Percentiles rank a stretch among this genome's conserved stretches.
Conservation (phyloP, 2,113 vertebrate genomes). For the Scomber japonicus region DNA sequence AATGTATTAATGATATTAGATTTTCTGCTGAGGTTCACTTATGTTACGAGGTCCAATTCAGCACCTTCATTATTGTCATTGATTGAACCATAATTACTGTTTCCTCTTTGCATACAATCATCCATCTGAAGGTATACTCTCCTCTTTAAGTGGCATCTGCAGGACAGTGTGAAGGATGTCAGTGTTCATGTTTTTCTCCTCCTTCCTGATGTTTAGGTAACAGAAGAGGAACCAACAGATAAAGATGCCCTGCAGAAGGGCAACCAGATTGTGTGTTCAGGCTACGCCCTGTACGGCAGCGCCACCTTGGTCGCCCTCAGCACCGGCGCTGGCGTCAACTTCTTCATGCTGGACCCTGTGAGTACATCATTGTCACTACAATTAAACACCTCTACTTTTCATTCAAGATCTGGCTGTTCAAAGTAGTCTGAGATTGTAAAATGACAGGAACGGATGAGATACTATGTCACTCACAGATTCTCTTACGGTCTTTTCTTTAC, state of each 20-base stretch:
- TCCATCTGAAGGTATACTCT: no score
- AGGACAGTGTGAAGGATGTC: background rate
- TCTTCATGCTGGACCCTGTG: conserved; percentile 98
- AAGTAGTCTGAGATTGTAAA: background rate
- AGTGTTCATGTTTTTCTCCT: no score
- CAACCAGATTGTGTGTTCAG: conserved; percentile 92
- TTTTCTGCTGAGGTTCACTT: no score
- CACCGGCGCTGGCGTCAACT: conserved; percentile 93
- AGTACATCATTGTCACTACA: conserved; percentile 32
- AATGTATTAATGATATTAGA: no score
- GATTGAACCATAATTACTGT: background rate
- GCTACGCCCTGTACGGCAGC: conserved; percentile 96
- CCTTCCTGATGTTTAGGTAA: conserved; percentile 37
- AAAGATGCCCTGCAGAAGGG: conserved; percentile 92
- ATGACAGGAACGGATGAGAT: background rate
- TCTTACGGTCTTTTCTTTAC: no score
- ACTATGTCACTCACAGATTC: no score
- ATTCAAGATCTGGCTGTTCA: no score
- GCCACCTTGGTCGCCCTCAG: conserved; percentile 94
- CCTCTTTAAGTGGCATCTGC: background rate
- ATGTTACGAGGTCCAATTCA: no score
- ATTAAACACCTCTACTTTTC: background rate
- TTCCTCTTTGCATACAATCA: no score
- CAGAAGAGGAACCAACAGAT: conserved; percentile 88
- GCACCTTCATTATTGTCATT: background rate